A percentile compares a stretch with the other conserved stretches of the same genome.
Conservation (phyloP, 2,797 vertebrate species). For the Chrysocyon brachyurus region DNA sequence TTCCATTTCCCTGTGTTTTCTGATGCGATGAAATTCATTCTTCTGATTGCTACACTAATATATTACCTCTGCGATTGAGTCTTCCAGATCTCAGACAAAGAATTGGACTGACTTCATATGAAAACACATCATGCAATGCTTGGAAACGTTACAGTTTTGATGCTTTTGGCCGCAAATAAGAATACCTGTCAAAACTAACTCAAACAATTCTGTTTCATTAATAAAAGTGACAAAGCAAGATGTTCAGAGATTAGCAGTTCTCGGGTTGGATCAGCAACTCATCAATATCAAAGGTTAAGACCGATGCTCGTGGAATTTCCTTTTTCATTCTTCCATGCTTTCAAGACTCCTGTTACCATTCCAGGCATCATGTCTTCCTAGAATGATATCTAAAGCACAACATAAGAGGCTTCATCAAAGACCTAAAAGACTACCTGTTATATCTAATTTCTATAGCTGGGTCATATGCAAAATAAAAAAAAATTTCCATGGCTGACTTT, state of each 20-base stretch:
- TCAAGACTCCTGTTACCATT: not conserved
- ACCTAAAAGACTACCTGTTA: not conserved
- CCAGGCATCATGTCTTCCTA: not conserved
- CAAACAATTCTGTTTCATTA: constrained; percentile 23
- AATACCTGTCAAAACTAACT: not conserved
- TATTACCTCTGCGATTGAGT: not conserved
- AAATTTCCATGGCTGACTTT: not conserved
- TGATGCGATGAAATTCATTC: not conserved
- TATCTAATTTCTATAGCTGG: not conserved
- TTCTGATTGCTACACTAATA: not conserved
- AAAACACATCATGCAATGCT: not conserved
- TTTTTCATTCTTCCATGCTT: constrained; percentile 37
- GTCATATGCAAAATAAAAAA: not conserved
- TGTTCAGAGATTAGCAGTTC: not conserved
- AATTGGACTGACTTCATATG: not conserved
- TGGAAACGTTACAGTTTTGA: not conserved
- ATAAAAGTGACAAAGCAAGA: constrained; percentile 33
- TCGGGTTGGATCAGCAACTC: not conserved
- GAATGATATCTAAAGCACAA: not conserved
- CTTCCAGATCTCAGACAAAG: constrained; percentile 33
- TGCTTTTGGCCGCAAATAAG: not conserved
- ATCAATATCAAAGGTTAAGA: not conserved
- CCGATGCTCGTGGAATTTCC: not conserved
- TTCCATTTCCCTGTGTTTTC: not conserved
- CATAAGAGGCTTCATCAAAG: not conserved